phyloP scores from a whole-genome alignment of 2,888 invertebrate species.

The Limnephilus lunatus region DNA sequence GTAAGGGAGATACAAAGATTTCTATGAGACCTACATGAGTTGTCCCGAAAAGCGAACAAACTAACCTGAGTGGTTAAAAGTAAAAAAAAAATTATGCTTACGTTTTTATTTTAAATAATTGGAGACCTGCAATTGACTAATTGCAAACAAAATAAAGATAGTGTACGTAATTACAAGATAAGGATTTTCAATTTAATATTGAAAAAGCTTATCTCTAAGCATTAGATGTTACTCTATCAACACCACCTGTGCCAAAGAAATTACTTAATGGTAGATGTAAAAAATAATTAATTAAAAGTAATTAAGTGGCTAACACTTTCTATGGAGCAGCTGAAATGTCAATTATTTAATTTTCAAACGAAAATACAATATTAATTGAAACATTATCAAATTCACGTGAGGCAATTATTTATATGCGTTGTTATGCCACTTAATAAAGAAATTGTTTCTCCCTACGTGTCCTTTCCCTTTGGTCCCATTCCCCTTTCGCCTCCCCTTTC shows the following conservation, averaged over 20 bases:
- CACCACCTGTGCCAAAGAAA: background rate
- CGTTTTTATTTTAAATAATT: background rate
- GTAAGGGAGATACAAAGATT: too few relatives aligned
- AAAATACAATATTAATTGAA: conserved; percentile 1
- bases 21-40: too few relatives aligned
- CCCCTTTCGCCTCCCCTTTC: too few relatives aligned
- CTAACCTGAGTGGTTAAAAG: too few relatives aligned
- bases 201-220: background rate
- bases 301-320: background rate
- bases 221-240: background rate
- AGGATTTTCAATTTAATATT: background rate
- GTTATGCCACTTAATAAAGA: too few relatives aligned
- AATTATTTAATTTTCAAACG: background rate
- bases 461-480: too few relatives aligned
- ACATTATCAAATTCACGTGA: conserved; percentile 10
- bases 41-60: too few relatives aligned
- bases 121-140: background rate
- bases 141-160: background rate
- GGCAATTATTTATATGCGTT: background rate
- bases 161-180: background rate
- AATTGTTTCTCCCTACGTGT: too few relatives aligned
- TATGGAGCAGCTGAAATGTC: background rate
- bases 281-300: background rate
- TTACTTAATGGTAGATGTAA: background rate
- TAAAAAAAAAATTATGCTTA: background rate